Conservation (phyloP, 2,113 vertebrate species). For the Nesoenas mayeri region DNA sequence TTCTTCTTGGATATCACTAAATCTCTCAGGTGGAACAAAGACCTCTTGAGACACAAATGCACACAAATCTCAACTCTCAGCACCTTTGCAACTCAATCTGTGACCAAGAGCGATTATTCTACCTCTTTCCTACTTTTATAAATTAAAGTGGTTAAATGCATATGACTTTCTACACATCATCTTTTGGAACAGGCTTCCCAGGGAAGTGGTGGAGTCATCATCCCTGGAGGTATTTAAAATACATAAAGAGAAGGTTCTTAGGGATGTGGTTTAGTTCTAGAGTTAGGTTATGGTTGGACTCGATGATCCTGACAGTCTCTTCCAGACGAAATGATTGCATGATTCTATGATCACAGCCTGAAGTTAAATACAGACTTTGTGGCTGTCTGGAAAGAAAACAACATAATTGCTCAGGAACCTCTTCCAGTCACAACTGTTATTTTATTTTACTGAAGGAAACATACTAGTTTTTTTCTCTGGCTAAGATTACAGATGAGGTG, state of each 20-base stretch:
- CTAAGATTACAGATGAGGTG: neutral
- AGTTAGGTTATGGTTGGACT: no score
- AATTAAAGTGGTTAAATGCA: neutral
- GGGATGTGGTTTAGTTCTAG: no score
- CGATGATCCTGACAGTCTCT: no score
- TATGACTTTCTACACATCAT: neutral
- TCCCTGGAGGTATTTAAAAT: no score
- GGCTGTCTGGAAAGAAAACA: neutral
- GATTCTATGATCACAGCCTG: neutral
- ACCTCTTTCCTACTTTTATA: neutral
- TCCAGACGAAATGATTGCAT: no score
- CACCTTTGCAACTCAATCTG: neutral
- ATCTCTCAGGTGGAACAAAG: neutral
- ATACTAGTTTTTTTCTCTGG: neutral
- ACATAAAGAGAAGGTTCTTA: no score
- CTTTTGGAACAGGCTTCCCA: no score
- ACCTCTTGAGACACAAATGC: neutral
- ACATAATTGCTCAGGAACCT: neutral
- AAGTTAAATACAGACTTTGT: neutral
- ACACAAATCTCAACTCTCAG: neutral
- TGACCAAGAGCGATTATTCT: neutral
- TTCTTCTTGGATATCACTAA: neutral
- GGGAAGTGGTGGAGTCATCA: no score
- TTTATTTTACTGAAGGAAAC: neutral
- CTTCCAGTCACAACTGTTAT: neutral